Percentiles rank a stretch among this genome's conserved stretches.
These are phyloP conservation scores for Thecophora atra DNA, from an alignment of 2,888 invertebrate genomes.

Conservation along the genomic window DNA sequence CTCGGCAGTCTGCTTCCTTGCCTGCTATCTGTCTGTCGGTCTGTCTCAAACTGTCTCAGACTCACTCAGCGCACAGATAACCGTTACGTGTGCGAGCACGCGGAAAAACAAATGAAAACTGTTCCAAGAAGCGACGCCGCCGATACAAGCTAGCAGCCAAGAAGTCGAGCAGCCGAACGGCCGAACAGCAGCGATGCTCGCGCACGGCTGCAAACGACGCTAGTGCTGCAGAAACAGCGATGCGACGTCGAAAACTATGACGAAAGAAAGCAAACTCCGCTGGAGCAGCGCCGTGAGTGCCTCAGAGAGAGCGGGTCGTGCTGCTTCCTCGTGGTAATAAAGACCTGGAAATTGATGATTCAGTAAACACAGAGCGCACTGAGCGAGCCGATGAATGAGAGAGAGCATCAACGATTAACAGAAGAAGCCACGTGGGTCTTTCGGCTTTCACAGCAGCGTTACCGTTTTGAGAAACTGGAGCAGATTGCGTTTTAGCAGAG, in stretches of 20 bases:
- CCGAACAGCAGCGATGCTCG: slow-evolving; percentile 13
- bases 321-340: slow-evolving; percentile 30
- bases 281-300: slow-evolving; percentile 10
- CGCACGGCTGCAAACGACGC: slow-evolving; percentile 39
- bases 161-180: not conserved
- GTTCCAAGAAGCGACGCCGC: slow-evolving; percentile 51
- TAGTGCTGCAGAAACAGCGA: slow-evolving; percentile 6
- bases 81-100: slow-evolving; percentile 64
- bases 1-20: slow-evolving; percentile 24
- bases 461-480: not conserved
- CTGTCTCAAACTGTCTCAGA: slow-evolving; percentile 39
- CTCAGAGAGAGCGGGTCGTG: slow-evolving; percentile 6
- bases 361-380: not conserved
- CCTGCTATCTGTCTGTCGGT: slow-evolving; percentile 25
- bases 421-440: slow-evolving; percentile 7
- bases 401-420: slow-evolving; percentile 8
- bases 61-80: slow-evolving; percentile 32
- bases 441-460: not conserved
- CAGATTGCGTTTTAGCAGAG: not conserved
- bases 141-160: slow-evolving; percentile 26
- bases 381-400: not conserved
- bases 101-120: slow-evolving; percentile 68
- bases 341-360: slow-evolving; percentile 2
- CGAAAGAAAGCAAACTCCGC: slow-evolving; percentile 5
- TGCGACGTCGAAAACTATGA: slow-evolving; percentile 15